Evolutionary conservation across 2,113 vertebrate genomes (phyloP), one percentile per base, ranked within the genome.

Genomic region (Thomomys bottae): DNA sequence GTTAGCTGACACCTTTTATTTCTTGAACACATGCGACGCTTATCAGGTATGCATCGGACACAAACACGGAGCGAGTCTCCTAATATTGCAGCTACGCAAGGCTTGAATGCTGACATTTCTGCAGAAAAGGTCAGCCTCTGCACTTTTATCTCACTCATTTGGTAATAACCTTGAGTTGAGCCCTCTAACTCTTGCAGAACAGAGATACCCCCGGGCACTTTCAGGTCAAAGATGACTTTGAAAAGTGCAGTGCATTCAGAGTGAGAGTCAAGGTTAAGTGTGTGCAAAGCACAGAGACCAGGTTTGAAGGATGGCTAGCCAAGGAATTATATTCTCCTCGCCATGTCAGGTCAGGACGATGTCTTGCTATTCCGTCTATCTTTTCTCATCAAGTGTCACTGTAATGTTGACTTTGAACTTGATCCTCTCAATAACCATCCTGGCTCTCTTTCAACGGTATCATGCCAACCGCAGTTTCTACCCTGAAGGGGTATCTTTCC

Each of bases 221-320:
- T 88, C 88, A 94, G 95, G 95, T 94, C 95, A 96, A 81, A 94
- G 94, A 94, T 94, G 92, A 93, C 90, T 94, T 96, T 96, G 95
- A 96, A 95, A 94, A 96, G 92, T 94, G 89, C 96, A 94, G 87
- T 89, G 92, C 90, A 30, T 73, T 96, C 93, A 42, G 80, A 95
- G 92, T 77, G 40, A 75, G 88, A 95, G 92, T 91, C 18, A 15
- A 93, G 94, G 93, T 96, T 94, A 96, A 96, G 96, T 88, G 75
- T 85, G 83, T 88, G 45, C 57, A 79, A 89, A 87, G 91, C 85
- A 78, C 66, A 30, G 88, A 91, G 91, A 90, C 83, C 23, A n/a
- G 70, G 80, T 70, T 57, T 95, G 93, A 93, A 75, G 91, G 93
- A 92, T 23, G 49, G 70, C 71, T 57, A 86, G 84, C 75, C 49